Evolutionary conservation across 2,113 vertebrate species (phyloP), one percentile per base, ranked within the genome.

Genomic region (Excalfactoria chinensis): DNA sequence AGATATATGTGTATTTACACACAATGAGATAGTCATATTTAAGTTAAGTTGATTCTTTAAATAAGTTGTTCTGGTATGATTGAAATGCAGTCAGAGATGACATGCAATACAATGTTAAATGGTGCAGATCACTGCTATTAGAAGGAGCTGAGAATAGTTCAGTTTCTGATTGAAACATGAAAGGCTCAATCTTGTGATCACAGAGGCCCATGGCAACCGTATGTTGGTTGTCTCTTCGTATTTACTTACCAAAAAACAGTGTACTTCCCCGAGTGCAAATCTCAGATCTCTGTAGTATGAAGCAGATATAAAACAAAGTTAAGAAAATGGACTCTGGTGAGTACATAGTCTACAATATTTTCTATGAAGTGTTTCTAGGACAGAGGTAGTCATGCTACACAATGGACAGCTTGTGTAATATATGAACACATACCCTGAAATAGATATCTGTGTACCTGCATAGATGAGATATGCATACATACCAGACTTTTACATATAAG

Each of bases 401-500:
- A 30, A n/a, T 3, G 21, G 55, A 79, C 69, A 78, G 37, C 73
- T 96, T 89, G 46, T 58, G 18, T 40, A 56, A 56, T 70, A 59
- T 75, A 78, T 34, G 19, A 53, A 78, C 26, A 79, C 8, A 32
- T 2, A 51, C 19, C 11, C 12, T 44, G 7, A 37, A 59, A 84
- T 51, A 21, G 34, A 64, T 68, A 34, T 7, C 23, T 48, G 17
- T 78, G 43, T 68, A 78, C 43, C 35, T 75, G 35, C 51, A 67
- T 75, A 32, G 35, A 64, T 79, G 40, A 89, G 60, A 35, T 35
- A 76, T 58, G 17, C 30, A 35, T n/a, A n/a, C n/a, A 71, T 68
- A n/a, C 28, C 51, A 95, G 35, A 75, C 44, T 93, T 97, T 86
- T 92, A 84, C 34, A 93, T 19, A 78, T 21, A 76, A 44, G 56